phyloP scores from a whole-genome alignment of 2,113 vertebrate species.

The Pseudonaja textilis region DNA sequence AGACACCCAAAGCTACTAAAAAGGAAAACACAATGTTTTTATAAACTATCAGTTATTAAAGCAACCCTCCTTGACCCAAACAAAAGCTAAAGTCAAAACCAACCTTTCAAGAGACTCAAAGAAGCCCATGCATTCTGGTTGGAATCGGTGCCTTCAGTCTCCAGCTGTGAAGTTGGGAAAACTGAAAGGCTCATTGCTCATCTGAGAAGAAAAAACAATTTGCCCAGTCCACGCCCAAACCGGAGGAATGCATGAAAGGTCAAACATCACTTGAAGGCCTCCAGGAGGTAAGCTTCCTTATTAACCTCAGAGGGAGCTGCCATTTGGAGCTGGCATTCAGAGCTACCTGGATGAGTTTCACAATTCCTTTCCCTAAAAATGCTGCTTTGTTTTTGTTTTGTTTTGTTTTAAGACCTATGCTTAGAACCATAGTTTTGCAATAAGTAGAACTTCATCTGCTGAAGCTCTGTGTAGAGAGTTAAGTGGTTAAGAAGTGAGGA shows the following conservation, averaged over 20 bases:
- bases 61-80: not conserved
- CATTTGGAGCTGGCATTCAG: not conserved
- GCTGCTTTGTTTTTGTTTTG: not conserved
- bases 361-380: not conserved
- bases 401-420: not conserved
- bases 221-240: not conserved
- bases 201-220: conserved; percentile 23
- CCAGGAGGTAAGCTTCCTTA: not conserved
- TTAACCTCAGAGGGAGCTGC: not conserved
- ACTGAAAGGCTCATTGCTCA: conserved; percentile 2
- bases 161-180: not conserved
- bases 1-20: not conserved
- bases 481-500: not conserved
- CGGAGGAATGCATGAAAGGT: conserved; percentile 21
- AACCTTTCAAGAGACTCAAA: conserved; percentile 4
- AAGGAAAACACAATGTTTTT: not conserved
- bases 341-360: not conserved
- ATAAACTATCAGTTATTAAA: not conserved
- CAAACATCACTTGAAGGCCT: conserved; percentile 7
- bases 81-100: not conserved
- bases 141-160: not conserved
- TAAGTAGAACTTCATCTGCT: not conserved
- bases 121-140: not conserved
- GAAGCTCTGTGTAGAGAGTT: not conserved
- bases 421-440: not conserved